Conservation (phyloP, 37 sponge, comb jelly and placozoan genomes). For the Beroe forskalii region DNA sequence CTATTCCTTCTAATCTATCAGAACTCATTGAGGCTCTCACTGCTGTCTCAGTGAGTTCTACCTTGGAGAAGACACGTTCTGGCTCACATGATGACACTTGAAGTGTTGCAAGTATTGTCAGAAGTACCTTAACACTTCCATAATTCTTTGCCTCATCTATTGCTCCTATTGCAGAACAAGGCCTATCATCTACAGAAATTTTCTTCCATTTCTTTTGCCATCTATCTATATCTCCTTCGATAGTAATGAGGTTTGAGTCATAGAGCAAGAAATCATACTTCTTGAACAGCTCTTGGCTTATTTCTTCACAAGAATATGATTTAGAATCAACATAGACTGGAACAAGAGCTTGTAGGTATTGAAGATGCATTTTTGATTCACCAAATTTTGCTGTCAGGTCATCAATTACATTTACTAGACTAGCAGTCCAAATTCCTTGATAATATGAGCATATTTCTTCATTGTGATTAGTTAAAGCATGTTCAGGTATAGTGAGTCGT, state of each 20-base stretch:
- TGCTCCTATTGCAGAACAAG: slow-evolving; percentile 35
- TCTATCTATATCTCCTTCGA: not conserved
- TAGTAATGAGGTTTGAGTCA: not conserved
- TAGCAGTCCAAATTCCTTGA: not conserved
- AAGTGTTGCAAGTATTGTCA: slow-evolving; percentile 23
- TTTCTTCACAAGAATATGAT: not conserved
- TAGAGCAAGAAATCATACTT: not conserved
- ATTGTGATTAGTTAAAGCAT: not conserved
- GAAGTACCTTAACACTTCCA: slow-evolving; percentile 3
- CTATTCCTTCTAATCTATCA: no score
- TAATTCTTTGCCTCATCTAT: not conserved
- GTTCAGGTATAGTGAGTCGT: not conserved
- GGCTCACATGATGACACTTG: slow-evolving; percentile 62
- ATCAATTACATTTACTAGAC: not conserved
- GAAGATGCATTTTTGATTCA: not conserved
- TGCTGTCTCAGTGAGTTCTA: slow-evolving; percentile 56
- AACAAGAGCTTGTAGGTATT: not conserved
- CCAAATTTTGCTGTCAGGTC: not conserved
- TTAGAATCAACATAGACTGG: not conserved
- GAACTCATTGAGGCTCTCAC: slow-evolving; percentile 36
- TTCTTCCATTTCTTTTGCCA: slow-evolving; percentile 47
- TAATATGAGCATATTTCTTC: not conserved
- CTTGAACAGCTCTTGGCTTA: not conserved
- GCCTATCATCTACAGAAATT: not conserved
- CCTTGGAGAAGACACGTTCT: slow-evolving; percentile 63